These are phyloP conservation scores for Natator depressus DNA, from an alignment of 2,113 vertebrate genomes.

Conservation along the genomic window DNA sequence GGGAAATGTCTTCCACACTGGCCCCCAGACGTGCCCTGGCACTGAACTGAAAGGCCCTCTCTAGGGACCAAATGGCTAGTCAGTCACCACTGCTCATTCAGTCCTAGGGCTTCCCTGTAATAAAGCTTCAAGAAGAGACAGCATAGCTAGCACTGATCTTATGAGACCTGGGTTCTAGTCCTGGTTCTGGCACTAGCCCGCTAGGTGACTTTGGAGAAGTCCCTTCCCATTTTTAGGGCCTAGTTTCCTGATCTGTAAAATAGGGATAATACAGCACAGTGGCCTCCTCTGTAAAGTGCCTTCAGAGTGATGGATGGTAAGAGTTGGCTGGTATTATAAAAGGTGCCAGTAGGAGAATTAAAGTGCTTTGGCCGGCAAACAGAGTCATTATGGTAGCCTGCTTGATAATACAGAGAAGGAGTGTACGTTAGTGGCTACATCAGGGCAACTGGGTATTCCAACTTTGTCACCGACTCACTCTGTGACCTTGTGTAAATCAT, in stretches of 20 bases:
- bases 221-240: background rate
- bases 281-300: background rate
- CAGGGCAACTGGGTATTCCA: background rate
- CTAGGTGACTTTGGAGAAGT: background rate
- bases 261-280: background rate
- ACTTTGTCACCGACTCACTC: background rate
- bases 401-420: accelerated
- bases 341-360: background rate
- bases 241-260: background rate
- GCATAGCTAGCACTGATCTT: background rate
- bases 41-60: background rate
- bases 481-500: background rate
- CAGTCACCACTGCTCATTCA: background rate
- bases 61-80: background rate
- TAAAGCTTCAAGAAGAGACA: background rate
- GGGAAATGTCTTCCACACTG: background rate
- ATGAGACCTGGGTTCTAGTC: background rate
- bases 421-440: accelerated
- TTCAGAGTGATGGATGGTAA: background rate
- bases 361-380: background rate
- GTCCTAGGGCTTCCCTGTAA: background rate
- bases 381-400: accelerated
- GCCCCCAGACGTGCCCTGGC: background rate
- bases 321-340: background rate
- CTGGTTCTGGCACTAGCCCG: background rate